Conservation (phyloP, 2,888 invertebrate species). For the Calephelis perditalis region DNA sequence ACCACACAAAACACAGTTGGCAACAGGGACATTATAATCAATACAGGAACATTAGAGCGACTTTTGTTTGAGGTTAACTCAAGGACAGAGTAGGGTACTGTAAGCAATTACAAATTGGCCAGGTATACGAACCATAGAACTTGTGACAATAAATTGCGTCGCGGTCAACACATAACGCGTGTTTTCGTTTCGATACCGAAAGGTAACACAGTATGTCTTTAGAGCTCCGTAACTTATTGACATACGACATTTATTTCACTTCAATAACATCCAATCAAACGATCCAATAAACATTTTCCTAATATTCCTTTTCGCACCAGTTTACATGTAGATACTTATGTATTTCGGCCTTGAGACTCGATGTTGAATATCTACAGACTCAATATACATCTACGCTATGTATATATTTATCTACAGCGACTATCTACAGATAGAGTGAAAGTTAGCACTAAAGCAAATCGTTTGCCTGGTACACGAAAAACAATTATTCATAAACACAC, state of each 20-base stretch:
- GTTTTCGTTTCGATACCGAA: slow-evolving; percentile 13
- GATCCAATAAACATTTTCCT: slow-evolving; percentile 10
- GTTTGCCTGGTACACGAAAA: slow-evolving; percentile 39
- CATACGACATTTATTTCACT: slow-evolving; percentile 3
- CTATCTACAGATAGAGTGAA: slow-evolving; percentile 77
- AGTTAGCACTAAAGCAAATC: slow-evolving; percentile 59
- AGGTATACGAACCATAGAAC: slow-evolving; percentile 32
- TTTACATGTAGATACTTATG: slow-evolving; percentile 54
- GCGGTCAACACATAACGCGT: slow-evolving; percentile 30
- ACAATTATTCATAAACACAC: slow-evolving; percentile 40
- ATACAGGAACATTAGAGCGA: slow-evolving; percentile 29
- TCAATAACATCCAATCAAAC: slow-evolving; percentile 2
- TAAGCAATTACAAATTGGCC: slow-evolving; percentile 26
- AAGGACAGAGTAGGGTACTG: slow-evolving; percentile 31
- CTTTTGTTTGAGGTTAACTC: slow-evolving; percentile 61
- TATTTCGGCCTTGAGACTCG: slow-evolving; percentile 77
- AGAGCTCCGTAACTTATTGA: neutral
- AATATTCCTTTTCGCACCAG: slow-evolving; percentile 56
- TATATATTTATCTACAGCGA: slow-evolving; percentile 69
- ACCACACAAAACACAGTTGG: slow-evolving; percentile 18
- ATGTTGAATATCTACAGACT: slow-evolving; percentile 70
- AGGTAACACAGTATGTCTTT: slow-evolving; percentile 1
- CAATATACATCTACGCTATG: slow-evolving; percentile 53
- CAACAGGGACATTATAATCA: slow-evolving; percentile 23
- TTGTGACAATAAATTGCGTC: slow-evolving; percentile 46